Base-by-base conservation (phyloP, 2,797 vertebrate genomes). In the Luscinia megarhynchos region DNA sequence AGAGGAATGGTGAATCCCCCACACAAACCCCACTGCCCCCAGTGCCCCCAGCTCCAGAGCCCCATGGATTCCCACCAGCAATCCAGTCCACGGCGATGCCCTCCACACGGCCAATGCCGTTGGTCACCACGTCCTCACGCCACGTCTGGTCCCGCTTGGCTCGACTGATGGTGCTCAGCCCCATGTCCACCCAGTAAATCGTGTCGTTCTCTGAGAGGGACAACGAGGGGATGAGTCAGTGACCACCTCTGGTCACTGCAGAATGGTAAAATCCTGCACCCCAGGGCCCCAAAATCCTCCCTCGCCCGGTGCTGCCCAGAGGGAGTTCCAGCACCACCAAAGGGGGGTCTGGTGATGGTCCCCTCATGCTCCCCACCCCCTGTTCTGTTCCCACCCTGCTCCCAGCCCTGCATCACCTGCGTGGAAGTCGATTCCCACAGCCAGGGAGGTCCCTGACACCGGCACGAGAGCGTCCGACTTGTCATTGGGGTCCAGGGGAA, bases 181-280 rank as follows among this genome's bases (percentile, higher is more conserved):
- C 99, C 99, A 99, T 99, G 97, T 99, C 99, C 96, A 99, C 99
- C 99, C 99, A 99, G 97, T 99, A 99, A 92, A 99, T 99, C 15
- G 99, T 99, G 97, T 99, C 99, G 4, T 99, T 99, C 54, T 99
- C 99, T 99, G 93, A 34, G 50, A 76, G 69, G 32, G 14, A 30
- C 22, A 27, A n/a, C 24, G 19, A 91, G 41, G 32, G 30, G 1
- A 6, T 2, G 14, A 19, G 46, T 90, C 79, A 91, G 50, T 5
- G 48, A 69, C 23, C 1, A 0, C 8, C 30, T 57, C 43, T 50
- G 70, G 48, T 43, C 62, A 54, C 54, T 51, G 54, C 78, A 84
- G 55, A 40, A 68, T 19, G 27, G 41, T 30, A 48, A 57, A 70
- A 83, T 32, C 4, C 34, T 0, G 20, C 55, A 62, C 10, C 8